Evolutionary conservation across 2,113 vertebrate genomes (phyloP).

Genomic region (Hippocampus barbouri): DNA sequence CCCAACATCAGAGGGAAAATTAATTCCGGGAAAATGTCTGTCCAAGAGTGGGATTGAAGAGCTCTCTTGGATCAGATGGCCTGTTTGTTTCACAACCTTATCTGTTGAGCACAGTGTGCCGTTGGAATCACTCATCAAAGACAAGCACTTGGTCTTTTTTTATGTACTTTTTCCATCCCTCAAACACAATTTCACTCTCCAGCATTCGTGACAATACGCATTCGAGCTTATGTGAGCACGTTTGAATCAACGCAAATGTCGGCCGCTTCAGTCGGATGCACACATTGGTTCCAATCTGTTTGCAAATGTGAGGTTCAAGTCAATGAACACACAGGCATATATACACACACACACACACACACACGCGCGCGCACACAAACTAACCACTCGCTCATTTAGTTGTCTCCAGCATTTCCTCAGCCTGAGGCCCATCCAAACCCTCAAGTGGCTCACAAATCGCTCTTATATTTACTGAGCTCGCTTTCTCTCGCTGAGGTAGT

Average conservation of each 20-base stretch:
- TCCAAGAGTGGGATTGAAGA: conserved; percentile 42
- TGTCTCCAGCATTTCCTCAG: conserved; percentile 69
- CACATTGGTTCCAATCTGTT: not conserved
- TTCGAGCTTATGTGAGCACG: not conserved
- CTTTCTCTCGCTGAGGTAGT: conserved; percentile 35
- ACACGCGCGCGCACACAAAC: not conserved
- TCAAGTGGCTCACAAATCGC: conserved; percentile 58
- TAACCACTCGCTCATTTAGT: conserved; percentile 38
- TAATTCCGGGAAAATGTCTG: conserved; percentile 47
- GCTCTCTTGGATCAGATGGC: conserved; percentile 34
- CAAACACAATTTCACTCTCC: not conserved
- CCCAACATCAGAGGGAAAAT: conserved; percentile 42
- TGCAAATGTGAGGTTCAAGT: not conserved
- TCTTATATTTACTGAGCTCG: conserved; percentile 69
- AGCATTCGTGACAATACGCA: not conserved
- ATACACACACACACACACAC: conserved; percentile 3
- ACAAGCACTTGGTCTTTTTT: conserved; percentile 21
- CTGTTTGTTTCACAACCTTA: conserved; percentile 56
- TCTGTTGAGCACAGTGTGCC: conserved; percentile 40
- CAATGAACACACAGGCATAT: not conserved
- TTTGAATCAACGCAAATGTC: conserved; percentile 3
- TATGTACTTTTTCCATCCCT: not conserved
- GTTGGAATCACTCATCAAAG: conserved; percentile 44
- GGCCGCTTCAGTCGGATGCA: conserved; percentile 1
- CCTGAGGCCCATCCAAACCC: conserved; percentile 67